Evolutionary conservation across 2,113 vertebrate genomes (phyloP), one percentile per base, ranked within the genome.

Genomic region (Tichodroma muraria): DNA sequence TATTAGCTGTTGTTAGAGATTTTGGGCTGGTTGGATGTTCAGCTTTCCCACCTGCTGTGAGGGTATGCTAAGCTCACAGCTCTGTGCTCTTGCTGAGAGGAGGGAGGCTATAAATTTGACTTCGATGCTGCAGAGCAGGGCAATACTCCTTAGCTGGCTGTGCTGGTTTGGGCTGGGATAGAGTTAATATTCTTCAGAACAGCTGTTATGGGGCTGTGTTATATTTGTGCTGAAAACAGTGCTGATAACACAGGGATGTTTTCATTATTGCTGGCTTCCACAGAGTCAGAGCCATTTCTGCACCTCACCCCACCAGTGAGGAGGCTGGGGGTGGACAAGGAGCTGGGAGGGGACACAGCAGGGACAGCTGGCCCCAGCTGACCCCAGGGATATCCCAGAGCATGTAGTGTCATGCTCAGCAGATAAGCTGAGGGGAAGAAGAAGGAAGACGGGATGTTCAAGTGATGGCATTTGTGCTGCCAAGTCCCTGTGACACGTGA

Each of bases 241-340:
- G 44, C 45, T 53, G 53, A 52, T 81, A 66, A 45, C 38, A 38
- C 53, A n/a, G 10, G 6, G 33, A 30, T 75, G 60, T 60, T 88
- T 38, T 53, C n/a, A 24, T 81, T 66, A n/a, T 44, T 75, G 23
- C 28, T n/a, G 45, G 45, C 33, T 75, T 45, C 4, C 60, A 37
- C 52, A 45, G 59, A 28, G 15, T 52, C 69, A 30, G 17, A 50
- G 45, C 28, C 8, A 3, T 53, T 66, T 21, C 77, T 75, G 45
- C 0, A 1, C 53, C 20, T 52, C 60, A 20, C 8, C 38, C 30
- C 35, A 24, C 23, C 54, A 54, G 30, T 0, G 2, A 24, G 28
- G 52, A 3, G 28, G 4, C n/a, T 40, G 8, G 19, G 18, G 28
- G 37, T 14, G 61, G 21, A 16, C 40, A 21, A 30, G 38, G n/a